phyloP scores from a whole-genome alignment of 2,888 invertebrate genomes.

The Coremacera marginata region DNA sequence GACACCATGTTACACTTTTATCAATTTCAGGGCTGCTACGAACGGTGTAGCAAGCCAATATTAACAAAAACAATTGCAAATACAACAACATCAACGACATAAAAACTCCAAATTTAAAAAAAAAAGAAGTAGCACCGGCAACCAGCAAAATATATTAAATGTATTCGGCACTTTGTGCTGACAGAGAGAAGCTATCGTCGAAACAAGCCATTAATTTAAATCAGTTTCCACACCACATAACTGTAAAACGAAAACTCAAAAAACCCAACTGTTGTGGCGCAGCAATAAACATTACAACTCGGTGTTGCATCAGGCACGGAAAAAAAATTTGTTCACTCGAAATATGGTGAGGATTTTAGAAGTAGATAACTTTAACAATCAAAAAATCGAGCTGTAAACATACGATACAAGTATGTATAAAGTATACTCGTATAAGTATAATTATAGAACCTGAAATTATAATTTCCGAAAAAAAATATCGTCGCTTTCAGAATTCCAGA shows the following conservation, averaged over 20 bases:
- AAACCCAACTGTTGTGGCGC: conserved; percentile 32
- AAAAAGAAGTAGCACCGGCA: neutral
- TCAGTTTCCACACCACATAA: conserved; percentile 37
- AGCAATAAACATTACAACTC: conserved; percentile 28
- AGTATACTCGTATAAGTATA: too few species aligned
- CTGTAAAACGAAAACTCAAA: conserved; percentile 34
- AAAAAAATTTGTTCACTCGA: neutral
- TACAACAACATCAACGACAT: neutral
- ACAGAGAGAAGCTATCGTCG: conserved; percentile 15
- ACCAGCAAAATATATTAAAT: conserved; percentile 18
- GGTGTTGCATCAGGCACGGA: neutral
- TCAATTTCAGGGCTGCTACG: neutral
- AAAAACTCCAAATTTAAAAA: neutral
- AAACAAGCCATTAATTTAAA: conserved; percentile 40
- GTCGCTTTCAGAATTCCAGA: too few species aligned
- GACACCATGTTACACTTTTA: neutral
- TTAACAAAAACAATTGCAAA: neutral
- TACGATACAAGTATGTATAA: too few species aligned
- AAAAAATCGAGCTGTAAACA: too few species aligned
- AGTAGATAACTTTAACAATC: too few species aligned
- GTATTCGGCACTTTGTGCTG: conserved; percentile 25
- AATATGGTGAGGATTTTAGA: neutral
- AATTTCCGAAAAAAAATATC: too few species aligned
- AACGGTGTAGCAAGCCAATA: neutral
- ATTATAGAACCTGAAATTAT: too few species aligned